These are phyloP conservation scores for Pluvialis apricaria DNA, from an alignment of 2,113 vertebrate species.

Conservation along the genomic window DNA sequence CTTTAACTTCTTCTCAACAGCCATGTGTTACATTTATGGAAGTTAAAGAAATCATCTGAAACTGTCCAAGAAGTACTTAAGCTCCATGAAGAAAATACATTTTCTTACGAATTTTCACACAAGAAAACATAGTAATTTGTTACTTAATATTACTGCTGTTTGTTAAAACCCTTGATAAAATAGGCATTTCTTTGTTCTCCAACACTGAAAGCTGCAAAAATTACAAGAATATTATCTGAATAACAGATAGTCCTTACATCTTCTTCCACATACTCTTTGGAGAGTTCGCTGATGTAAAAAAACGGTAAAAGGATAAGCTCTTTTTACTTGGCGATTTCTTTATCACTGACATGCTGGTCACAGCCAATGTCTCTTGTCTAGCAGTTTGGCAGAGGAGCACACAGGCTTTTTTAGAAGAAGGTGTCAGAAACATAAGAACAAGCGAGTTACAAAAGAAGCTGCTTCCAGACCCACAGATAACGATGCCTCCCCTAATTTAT, in stretches of 20 bases:
- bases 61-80: neutral
- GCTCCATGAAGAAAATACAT: neutral
- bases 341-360: neutral
- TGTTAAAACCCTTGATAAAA: neutral
- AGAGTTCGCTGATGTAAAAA: neutral
- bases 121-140: neutral
- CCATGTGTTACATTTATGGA: neutral
- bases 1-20: neutral
- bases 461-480: neutral
- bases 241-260: neutral
- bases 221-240: neutral
- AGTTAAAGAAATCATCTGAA: neutral
- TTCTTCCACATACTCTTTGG: neutral
- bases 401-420: neutral
- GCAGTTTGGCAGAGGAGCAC: neutral
- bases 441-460: neutral
- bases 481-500: neutral
- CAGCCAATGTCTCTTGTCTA: neutral
- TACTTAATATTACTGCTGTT: neutral
- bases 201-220: neutral
- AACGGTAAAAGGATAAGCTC: neutral
- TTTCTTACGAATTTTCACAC: neutral
- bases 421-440: neutral
- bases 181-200: neutral
- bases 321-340: neutral